Percentiles rank a stretch among this genome's conserved stretches.
phyloP scores from a whole-genome alignment of 2,797 vertebrate genomes.

The Coregonus sp. region DNA sequence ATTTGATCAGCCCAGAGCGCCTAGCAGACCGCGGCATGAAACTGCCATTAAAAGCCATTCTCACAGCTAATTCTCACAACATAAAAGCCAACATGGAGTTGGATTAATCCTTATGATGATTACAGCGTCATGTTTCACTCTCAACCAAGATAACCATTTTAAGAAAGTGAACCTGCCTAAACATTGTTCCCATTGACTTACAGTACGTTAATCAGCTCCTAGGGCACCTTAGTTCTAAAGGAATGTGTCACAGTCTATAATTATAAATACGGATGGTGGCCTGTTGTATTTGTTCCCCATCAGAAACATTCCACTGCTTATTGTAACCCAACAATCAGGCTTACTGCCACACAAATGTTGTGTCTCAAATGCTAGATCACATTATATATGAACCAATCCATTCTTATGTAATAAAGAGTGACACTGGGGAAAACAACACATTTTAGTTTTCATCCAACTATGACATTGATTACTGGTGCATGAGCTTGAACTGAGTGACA shows the following conservation, averaged over 20 bases:
- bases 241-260: constrained; percentile 25
- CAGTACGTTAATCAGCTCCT: neutral
- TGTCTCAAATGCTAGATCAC: neutral
- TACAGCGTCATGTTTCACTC: neutral
- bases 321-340: neutral
- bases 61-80: constrained; percentile 16
- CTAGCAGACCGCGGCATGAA: constrained; percentile 50
- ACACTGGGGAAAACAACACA: neutral
- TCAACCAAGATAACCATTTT: neutral
- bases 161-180: neutral
- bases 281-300: neutral
- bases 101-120: neutral
- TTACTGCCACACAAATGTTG: neutral
- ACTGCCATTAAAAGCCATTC: constrained; percentile 38
- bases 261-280: constrained; percentile 16
- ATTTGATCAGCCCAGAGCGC: constrained; percentile 71
- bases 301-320: neutral
- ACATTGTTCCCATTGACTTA: neutral
- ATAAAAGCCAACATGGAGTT: neutral
- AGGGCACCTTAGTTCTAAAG: neutral
- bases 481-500: neutral
- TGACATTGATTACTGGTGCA: neutral
- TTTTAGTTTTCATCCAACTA: constrained; percentile 1
- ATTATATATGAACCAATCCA: neutral
- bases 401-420: neutral